A percentile compares a stretch with the other conserved stretches of the same genome.
These are phyloP conservation scores for Cynopterus sphinx DNA, from an alignment of 2,797 vertebrate genomes.

Conservation along the genomic window DNA sequence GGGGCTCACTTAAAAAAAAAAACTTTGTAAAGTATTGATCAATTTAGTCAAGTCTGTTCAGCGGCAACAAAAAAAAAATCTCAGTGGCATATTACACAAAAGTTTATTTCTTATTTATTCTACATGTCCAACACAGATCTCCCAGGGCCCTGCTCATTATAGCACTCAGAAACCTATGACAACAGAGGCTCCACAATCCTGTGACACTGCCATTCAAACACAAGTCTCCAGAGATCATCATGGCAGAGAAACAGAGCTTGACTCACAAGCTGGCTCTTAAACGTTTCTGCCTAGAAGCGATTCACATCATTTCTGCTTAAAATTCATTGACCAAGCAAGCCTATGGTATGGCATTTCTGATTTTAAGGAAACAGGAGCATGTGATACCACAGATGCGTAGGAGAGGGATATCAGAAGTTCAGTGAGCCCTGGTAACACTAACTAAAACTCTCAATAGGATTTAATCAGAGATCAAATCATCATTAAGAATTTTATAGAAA, in stretches of 20 bases:
- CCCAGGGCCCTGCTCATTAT: background rate
- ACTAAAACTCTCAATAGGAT: background rate
- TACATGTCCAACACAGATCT: background rate
- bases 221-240: background rate
- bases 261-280: background rate
- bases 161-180: background rate
- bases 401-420: background rate
- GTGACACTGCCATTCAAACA: background rate
- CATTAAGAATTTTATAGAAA: conserved; percentile 1
- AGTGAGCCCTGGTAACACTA: background rate
- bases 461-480: conserved; percentile 24
- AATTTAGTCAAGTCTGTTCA: background rate
- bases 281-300: background rate
- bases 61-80: background rate
- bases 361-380: background rate
- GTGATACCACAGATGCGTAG: background rate
- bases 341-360: background rate
- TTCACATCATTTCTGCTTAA: background rate
- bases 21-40: background rate
- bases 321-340: background rate
- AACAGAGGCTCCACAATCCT: background rate
- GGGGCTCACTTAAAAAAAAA: conserved; percentile 7
- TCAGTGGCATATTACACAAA: background rate
- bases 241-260: background rate
- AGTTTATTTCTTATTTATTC: conserved; percentile 14